phyloP scores from a whole-genome alignment of 2,113 vertebrate species.

The Antechinus flavipes region DNA sequence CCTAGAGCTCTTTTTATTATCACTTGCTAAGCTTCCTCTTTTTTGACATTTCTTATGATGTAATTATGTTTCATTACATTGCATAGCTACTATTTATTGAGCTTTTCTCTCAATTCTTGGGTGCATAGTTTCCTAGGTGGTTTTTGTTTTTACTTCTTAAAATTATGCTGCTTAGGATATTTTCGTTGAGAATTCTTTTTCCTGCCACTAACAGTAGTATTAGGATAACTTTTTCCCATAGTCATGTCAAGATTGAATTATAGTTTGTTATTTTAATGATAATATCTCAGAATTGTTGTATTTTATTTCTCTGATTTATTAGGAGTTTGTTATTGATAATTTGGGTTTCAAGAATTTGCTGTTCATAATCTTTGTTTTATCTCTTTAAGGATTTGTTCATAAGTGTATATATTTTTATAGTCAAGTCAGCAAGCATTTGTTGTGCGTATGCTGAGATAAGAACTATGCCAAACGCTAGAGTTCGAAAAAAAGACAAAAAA shows the following conservation, averaged over 20 bases:
- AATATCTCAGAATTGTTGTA: background rate
- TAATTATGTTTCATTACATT: background rate
- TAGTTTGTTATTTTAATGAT: background rate
- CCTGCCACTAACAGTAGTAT: background rate
- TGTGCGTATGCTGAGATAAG: background rate
- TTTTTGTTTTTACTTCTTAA: background rate
- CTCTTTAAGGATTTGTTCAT: background rate
- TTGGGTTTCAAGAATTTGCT: background rate
- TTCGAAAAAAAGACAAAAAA: background rate
- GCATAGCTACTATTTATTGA: background rate
- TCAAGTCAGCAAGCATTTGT: background rate
- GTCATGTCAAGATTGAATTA: background rate
- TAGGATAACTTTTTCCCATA: background rate
- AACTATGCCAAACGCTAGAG: background rate
- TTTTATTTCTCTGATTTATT: background rate
- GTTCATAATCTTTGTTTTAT: background rate
- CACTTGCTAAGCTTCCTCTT: background rate
- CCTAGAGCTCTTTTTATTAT: background rate
- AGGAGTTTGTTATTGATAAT: background rate
- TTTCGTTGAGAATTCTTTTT: background rate
- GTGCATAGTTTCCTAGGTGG: background rate
- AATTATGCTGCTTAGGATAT: background rate
- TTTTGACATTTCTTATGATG: background rate
- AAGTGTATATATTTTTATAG: background rate
- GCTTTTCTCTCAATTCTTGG: background rate